Evolutionary conservation across 2,888 invertebrate species (phyloP), one percentile per base, ranked within the genome.

Genomic region (Catocala fraxini): DNA sequence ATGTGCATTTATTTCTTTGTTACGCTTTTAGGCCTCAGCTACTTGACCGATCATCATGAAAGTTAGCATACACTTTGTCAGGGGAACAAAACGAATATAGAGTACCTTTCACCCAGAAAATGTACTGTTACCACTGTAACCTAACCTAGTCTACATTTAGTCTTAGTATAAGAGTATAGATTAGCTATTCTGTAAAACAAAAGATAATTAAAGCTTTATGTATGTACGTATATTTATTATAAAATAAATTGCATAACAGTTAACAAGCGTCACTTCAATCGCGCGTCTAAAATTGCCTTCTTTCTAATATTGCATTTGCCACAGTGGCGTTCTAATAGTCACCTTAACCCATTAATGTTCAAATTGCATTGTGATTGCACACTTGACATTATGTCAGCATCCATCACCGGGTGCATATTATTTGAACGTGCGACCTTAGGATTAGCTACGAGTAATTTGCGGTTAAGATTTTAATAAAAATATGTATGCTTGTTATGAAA

Each of bases 281-380:
- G n/a, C 6, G 41, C 11, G 35, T 5, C 42, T 51, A 15, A 46
- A 45, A 7, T 46, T 35, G 45, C 9, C n/a, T 48, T 54, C 43
- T 54, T 59, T 54, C 54, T 55, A 63, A 70, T 68, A 71, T 63
- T 63, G 43, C 63, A 70, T 61, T 75, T 58, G 25, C 51, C 59
- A 42, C 59, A 63, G 61, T 61, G 55, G 35, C 75, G 62, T 75
- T 77, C 61, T 73, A 77, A 70, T 64, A 60, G 43, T 68, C 39
- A 60, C 76, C 75, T 76, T 76, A 72, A 76, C 76, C 77, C 60
- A 74, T 70, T 65, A 74, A 64, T 13, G 33, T 46, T 65, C 46
- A 63, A 65, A 74, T 77, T 77, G 74, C 72, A 65, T 68, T 70
- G 63, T 70, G 68, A 68, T 72, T 77, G 64, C 56, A 47, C 56